Base-by-base conservation (phyloP, 2,888 invertebrate genomes). In the Mycalesis mineus region DNA sequence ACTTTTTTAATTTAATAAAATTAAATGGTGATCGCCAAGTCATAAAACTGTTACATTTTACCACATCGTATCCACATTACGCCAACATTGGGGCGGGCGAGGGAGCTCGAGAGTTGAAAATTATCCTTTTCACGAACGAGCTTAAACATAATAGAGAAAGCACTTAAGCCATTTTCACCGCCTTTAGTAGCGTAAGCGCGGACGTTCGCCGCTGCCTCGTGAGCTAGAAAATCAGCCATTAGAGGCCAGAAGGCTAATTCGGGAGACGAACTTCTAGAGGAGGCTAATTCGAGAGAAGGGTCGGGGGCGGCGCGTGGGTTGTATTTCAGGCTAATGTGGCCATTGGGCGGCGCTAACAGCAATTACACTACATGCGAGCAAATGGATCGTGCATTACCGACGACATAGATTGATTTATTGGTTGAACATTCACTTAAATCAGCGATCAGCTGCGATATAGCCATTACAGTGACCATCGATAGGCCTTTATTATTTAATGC, bases 161-260 rank as follows among this genome's bases (percentile, higher is more conserved):
- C 89, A 89, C 89, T 89, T 89, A 88, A 89, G 86, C 87, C 87
- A 89, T 88, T 88, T 88, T 89, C 88, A 82, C 88, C 87, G 88
- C 88, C 87, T 89, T 89, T 89, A 88, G 86, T 88, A 87, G 82
- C 83, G 86, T 89, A 88, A 89, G 88, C 84, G 85, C 75, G 83
- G 77, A 82, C 84, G 83, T 88, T 88, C 86, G 87, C 81, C 77
- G 80, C 75, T 78, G 80, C 82, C 81, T 83, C 83, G 78, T 82
- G 88, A 88, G 87, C 88, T 88, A 88, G 88, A 88, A 88, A 88
- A 89, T 88, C 84, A 88, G 79, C 86, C 81, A 87, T 87, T 88
- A 87, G 76, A 77, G 73, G 71, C 75, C 73, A 83, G 80, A 79
- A 78, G 77, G 81, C 75, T 78, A 73, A 81, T 75, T 75, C 72